Conservation (phyloP, 2,888 invertebrate genomes). For the Macrosiphum euphorbiae region DNA sequence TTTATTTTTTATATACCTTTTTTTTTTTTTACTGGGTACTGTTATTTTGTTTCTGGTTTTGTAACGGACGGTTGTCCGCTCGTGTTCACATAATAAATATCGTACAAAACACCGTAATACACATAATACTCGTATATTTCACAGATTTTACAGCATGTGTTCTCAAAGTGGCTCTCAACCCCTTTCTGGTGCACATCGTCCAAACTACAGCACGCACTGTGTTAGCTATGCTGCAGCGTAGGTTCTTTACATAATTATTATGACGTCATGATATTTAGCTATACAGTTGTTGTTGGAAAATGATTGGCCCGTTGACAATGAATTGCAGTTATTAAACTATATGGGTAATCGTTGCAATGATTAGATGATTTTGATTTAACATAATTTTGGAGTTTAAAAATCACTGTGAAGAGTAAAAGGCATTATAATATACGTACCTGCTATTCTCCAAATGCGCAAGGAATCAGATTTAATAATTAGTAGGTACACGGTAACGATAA, state of each 20-base stretch:
- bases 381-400: neutral
- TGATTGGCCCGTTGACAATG: neutral
- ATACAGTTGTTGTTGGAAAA: neutral
- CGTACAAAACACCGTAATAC: constrained; percentile 35
- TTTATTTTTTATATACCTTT: neutral
- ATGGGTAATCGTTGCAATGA: neutral
- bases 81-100: constrained; percentile 33
- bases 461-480: neutral
- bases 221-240: neutral
- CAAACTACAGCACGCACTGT: neutral
- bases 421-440: neutral
- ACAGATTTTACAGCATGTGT: neutral
- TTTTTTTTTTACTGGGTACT: constrained; percentile 49
- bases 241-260: neutral
- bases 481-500: neutral
- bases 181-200: neutral
- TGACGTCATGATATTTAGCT: neutral
- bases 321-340: neutral
- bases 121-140: neutral
- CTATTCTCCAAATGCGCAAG: neutral
- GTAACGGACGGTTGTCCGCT: constrained; percentile 58
- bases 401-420: neutral
- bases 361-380: neutral
- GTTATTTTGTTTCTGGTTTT: constrained; percentile 63
- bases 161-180: constrained; percentile 19